phyloP scores from a whole-genome alignment of 2,888 invertebrate species.

The Acrobasis suavella region DNA sequence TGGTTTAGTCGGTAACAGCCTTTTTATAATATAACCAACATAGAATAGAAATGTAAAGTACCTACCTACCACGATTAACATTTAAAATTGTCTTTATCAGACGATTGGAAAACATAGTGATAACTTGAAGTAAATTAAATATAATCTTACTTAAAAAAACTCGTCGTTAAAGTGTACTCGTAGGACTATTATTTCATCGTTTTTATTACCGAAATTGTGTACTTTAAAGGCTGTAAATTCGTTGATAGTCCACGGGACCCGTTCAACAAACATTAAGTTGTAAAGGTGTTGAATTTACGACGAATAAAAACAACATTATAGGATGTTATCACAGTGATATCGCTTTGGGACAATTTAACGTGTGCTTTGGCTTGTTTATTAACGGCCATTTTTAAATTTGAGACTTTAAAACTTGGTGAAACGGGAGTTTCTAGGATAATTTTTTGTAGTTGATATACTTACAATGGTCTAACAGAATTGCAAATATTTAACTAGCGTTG shows the following conservation, averaged over 20 bases:
- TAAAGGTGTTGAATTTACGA: slow-evolving; percentile 33
- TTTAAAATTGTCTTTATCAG: too few species aligned
- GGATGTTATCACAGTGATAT: slow-evolving; percentile 27
- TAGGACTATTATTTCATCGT: slow-evolving; percentile 14
- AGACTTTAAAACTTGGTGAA: too few species aligned
- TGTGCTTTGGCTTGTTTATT: slow-evolving; percentile 4
- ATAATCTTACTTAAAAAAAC: background rate
- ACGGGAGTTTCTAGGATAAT: too few species aligned
- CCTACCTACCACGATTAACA: too few species aligned
- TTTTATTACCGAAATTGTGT: slow-evolving; percentile 20
- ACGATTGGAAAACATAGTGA: background rate
- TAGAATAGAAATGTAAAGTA: too few species aligned
- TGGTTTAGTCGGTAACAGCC: too few species aligned
- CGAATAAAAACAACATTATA: slow-evolving; percentile 33
- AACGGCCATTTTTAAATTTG: too few species aligned
- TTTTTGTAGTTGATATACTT: too few species aligned
- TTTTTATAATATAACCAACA: too few species aligned
- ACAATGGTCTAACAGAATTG: too few species aligned
- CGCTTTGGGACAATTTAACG: slow-evolving; percentile 16
- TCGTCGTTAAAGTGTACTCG: slow-evolving; percentile 1
- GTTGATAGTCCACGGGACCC: slow-evolving; percentile 24
- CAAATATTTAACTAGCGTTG: too few species aligned
- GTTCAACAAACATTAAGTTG: slow-evolving; percentile 28
- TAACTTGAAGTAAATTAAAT: background rate
- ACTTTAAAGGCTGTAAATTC: slow-evolving; percentile 20